Conservation (phyloP, 1,140 invertebrate species). For the Bradynema listronoti region DNA sequence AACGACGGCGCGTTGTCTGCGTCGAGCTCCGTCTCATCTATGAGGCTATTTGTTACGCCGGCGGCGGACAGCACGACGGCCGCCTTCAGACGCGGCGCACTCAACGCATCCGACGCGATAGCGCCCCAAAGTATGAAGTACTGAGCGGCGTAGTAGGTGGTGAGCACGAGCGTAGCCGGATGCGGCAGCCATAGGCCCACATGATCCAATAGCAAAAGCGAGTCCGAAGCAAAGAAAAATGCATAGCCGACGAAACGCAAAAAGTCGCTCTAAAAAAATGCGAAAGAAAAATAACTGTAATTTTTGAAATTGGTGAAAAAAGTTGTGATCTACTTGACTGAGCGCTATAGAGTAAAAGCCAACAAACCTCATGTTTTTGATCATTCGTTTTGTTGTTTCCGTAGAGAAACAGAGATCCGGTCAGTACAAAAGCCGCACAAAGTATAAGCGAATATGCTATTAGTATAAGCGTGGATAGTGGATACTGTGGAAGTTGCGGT, state of each 20-base stretch:
- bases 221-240: constrained; percentile 32
- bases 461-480: constrained; percentile 20
- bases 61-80: no score
- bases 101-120: constrained; percentile 7
- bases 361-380: background rate
- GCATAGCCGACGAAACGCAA: constrained; percentile 25
- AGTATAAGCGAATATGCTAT: constrained; percentile 12
- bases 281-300: background rate
- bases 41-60: no score
- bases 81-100: no score
- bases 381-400: constrained; percentile 20
- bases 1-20: no score
- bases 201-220: constrained; percentile 24
- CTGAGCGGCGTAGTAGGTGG: constrained; percentile 30
- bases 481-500: constrained; percentile 19
- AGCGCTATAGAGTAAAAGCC: background rate
- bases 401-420: constrained; percentile 17
- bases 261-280: constrained; percentile 20
- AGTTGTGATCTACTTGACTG: background rate
- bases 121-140: constrained; percentile 23
- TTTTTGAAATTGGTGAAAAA: background rate
- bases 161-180: constrained; percentile 15
- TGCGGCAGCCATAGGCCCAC: constrained; percentile 14
- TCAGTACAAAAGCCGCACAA: constrained; percentile 16
- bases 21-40: no score